Base-by-base conservation (phyloP, 1,140 invertebrate genomes). In the Reticulitermes speratus region DNA sequence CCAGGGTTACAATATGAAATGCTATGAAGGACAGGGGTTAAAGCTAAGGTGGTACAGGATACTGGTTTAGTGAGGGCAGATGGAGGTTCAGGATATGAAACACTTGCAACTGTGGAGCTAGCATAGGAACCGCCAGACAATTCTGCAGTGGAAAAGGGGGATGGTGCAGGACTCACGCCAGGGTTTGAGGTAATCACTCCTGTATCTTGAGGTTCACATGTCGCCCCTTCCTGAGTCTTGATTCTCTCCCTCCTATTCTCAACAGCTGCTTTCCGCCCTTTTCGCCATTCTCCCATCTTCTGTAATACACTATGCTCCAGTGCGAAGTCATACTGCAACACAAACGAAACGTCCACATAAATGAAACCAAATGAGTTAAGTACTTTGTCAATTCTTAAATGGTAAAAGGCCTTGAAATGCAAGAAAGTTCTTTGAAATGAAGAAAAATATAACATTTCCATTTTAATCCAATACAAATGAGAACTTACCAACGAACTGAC, bases 271-370 rank as follows among this genome's bases (percentile, higher is more conserved):
- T 87, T 85, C 9, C 52, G 32, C 11, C 59, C 23, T 88, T 93
- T 93, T 83, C 93, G 92, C 92, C 94, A 95, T 90, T 95, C 94
- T 84, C 92, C 92, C 87, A 96, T 93, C 92, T 95, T 95, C 59
- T 93, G 91, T 83, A 96, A 90, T 38, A 96, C 94, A 85, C 93
- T 94, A 82, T 91, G 93, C 90, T 97, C 96, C 87, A 96, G 92
- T 83, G 91, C 93, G 88, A 96, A 96, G 89, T 96, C 94, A 90
- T 96, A 96, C 87, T 92, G 87, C 85, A 88, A 87, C 2, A 86
- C n/a, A 1, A 44, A 83, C 85, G 59, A 87, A 44, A 12, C n/a
- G 44, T 14, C 52, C 52, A 55, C 14, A 21, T 55, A 21, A 5
- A 55, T 55, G 14, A 55, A 48, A 48, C 45, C 45, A 48, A 59